Evolutionary conservation across 2,888 invertebrate species (phyloP).

Genomic region (Drosophila melanosoma): DNA sequence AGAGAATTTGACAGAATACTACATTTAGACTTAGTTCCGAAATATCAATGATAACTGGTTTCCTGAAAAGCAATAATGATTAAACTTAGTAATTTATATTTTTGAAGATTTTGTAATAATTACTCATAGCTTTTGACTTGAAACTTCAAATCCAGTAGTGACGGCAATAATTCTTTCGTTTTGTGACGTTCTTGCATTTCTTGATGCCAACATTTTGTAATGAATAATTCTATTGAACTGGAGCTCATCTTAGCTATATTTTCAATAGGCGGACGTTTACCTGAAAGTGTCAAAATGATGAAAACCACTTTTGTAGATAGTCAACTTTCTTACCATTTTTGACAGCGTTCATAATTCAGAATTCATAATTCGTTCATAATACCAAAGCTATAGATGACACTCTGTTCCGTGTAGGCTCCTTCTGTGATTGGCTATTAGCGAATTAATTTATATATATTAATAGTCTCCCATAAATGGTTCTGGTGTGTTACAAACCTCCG

Average conservation of each 20-base stretch:
- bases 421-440: neutral
- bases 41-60: too few relatives aligned
- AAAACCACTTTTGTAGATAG: too few relatives aligned
- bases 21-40: too few relatives aligned
- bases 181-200: neutral
- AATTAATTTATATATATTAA: neutral
- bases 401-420: neutral
- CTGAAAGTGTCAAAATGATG: neutral
- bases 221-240: neutral
- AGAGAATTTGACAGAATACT: too few relatives aligned
- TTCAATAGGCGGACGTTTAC: neutral
- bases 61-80: too few relatives aligned
- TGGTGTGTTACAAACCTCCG: neutral
- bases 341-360: neutral
- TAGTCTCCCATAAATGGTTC: conserved; percentile 7
- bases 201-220: neutral
- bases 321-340: neutral
- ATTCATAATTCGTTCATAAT: too few relatives aligned
- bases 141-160: neutral
- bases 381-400: conserved; percentile 10
- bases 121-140: too few relatives aligned
- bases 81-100: neutral
- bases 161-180: neutral
- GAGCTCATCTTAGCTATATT: too few relatives aligned
- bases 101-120: neutral